phyloP scores from a whole-genome alignment of 2,113 vertebrate species.

The Ceyx melanurus region DNA sequence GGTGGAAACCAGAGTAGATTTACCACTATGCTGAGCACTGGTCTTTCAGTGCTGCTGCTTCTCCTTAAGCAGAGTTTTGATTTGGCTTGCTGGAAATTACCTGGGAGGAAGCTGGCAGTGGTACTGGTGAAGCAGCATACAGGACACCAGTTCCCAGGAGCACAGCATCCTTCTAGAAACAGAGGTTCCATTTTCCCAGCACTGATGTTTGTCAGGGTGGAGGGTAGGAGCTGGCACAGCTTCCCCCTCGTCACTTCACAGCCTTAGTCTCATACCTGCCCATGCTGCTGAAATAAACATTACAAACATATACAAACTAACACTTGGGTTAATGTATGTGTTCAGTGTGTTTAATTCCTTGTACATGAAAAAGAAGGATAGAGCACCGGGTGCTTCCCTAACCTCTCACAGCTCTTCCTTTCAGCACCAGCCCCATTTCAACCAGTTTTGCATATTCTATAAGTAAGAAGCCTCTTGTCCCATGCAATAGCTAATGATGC shows the following conservation, averaged over 20 bases:
- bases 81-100: background rate
- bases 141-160: background rate
- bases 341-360: background rate
- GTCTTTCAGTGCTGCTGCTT: background rate
- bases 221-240: background rate
- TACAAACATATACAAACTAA: background rate
- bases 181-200: background rate
- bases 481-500: accelerated
- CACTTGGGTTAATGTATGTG: background rate
- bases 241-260: background rate
- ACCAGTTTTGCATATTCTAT: background rate
- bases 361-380: background rate
- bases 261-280: background rate
- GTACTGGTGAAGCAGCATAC: accelerated
- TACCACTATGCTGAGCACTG: background rate
- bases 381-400: background rate
- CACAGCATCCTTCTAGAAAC: background rate
- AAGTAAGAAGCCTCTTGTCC: background rate
- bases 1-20: background rate
- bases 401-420: background rate
- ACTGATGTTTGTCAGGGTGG: background rate
- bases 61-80: background rate
- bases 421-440: background rate
- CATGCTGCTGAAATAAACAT: background rate
- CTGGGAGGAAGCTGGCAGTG: background rate